phyloP scores from a whole-genome alignment of 2,797 vertebrate species.

The Heteromormyrus szaboi region DNA sequence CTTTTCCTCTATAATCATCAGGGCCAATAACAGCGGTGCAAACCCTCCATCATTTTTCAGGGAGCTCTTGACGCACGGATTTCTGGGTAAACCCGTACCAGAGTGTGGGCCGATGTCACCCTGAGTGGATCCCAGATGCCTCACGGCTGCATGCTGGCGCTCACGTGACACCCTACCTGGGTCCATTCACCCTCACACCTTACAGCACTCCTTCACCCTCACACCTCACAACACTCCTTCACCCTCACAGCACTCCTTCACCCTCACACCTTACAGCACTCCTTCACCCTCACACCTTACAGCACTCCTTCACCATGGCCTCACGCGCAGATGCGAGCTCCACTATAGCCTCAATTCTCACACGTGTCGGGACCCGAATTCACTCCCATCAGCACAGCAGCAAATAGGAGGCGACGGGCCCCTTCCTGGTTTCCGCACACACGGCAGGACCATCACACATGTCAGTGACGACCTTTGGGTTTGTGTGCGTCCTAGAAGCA shows the following conservation, averaged over 20 bases:
- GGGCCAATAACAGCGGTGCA: neutral
- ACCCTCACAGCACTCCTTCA: neutral
- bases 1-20: neutral
- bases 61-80: neutral
- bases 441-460: constrained; percentile 61
- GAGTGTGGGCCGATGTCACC: neutral
- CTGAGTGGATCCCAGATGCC: neutral
- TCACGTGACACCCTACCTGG: neutral
- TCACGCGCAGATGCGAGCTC: neutral
- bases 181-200: neutral
- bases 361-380: constrained; percentile 63
- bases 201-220: neutral
- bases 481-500: constrained; percentile 52
- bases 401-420: constrained; percentile 72
- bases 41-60: neutral
- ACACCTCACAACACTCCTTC: neutral
- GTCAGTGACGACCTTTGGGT: constrained; percentile 62
- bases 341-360: neutral
- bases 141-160: neutral
- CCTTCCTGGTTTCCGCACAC: constrained; percentile 63
- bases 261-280: neutral
- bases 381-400: constrained; percentile 63
- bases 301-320: neutral
- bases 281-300: neutral
- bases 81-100: neutral